Base-by-base conservation (phyloP, 2,888 invertebrate genomes). In the Drosophila macrospina region DNA sequence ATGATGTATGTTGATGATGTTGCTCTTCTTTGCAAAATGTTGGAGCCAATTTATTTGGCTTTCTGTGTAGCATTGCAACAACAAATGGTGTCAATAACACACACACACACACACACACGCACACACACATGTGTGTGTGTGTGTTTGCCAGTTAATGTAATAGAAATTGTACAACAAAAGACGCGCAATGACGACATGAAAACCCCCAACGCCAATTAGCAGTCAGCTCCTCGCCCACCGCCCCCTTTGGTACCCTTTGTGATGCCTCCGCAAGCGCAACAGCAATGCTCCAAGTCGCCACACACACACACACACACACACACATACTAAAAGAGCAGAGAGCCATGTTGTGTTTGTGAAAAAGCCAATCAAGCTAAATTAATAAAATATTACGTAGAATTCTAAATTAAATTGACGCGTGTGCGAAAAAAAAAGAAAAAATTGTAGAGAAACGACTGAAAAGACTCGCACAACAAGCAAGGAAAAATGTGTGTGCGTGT, bases 291-390 rank as follows among this genome's bases (percentile, higher is more conserved):
- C 36, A 61, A 69, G 71, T 64, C 32, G 52, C 51, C 73, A 47
- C 57, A 55, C 32, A 51, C 5, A 34, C 37, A 34, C 11, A 10
- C 41, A 39, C 32, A 32, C 15, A 41, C 34, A 34, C 11, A 57
- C 26, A 34, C 5, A 52, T 11, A 45, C 16, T 8, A 26, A 26
- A 11, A 13, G 13, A 42, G 20, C 15, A 34, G 36, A 50, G 63
- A 39, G 42, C 45, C 50, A 52, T 45, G 70, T 70, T 78, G 59
- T 74, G 76, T 86, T 85, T 87, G 82, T 83, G 83, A 83, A 83
- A 83, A 83, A 83, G 87, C 83, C 86, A 84, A 85, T 84, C 86
- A 85, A 87, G 83, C 82, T 85, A 87, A 84, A 84, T 84, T 84
- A 84, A 87, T 85, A 87, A 87, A 85, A 84, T 84, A 85, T 85